A percentile compares a stretch with the other conserved stretches of the same genome.
Evolutionary conservation across 2,888 invertebrate species (phyloP).

Genomic region (Trisateles emortualis): DNA sequence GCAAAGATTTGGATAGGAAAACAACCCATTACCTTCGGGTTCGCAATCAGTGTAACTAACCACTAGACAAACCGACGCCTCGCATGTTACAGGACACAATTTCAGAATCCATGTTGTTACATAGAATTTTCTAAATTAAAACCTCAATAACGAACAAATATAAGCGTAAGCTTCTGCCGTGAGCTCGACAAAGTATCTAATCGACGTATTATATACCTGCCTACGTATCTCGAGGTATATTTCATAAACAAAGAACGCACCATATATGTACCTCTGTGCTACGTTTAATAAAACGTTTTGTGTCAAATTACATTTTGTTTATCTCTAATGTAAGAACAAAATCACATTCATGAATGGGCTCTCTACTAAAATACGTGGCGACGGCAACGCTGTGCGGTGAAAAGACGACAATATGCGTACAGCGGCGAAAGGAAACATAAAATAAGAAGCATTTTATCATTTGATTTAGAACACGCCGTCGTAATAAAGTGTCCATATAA

Average conservation of each 20-base stretch:
- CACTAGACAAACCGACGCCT: too few relatives aligned
- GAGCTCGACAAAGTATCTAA: too few relatives aligned
- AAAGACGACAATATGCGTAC: conserved; percentile 76
- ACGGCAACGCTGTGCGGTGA: conserved; percentile 53
- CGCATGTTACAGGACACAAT: too few relatives aligned
- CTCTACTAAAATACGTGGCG: conserved; percentile 41
- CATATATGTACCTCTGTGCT: background rate
- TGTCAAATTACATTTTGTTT: conserved; percentile 29
- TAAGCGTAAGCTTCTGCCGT: too few relatives aligned
- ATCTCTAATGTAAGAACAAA: conserved; percentile 34
- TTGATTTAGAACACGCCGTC: conserved; percentile 84
- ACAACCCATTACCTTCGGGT: too few relatives aligned
- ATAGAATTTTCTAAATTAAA: too few relatives aligned
- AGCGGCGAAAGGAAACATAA: conserved; percentile 78
- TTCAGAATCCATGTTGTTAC: too few relatives aligned
- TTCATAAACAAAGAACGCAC: background rate
- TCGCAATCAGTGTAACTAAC: too few relatives aligned
- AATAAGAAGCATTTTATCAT: conserved; percentile 85
- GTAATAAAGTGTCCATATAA: conserved; percentile 86
- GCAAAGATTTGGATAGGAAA: too few relatives aligned
- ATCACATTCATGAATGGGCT: conserved; percentile 34
- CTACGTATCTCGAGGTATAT: background rate
- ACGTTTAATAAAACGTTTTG: conserved; percentile 14
- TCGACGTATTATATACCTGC: too few relatives aligned
- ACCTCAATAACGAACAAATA: too few relatives aligned